A percentile compares a stretch with the other conserved stretches of the same genome.
These are phyloP conservation scores for Ischnus inquisitorius DNA, from an alignment of 2,888 invertebrate genomes.

Conservation along the genomic window DNA sequence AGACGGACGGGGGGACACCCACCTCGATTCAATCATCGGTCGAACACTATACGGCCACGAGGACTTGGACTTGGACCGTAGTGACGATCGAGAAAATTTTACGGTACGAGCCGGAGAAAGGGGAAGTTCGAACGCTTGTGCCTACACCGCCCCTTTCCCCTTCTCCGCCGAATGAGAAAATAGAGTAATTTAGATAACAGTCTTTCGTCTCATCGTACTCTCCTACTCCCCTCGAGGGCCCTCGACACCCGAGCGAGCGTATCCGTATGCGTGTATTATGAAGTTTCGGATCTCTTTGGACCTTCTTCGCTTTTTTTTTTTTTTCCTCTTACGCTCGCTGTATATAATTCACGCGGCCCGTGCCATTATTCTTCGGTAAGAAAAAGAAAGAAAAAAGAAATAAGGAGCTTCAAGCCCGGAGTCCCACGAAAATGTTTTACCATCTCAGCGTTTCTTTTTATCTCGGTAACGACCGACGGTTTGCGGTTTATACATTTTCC, in stretches of 20 bases:
- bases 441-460: neutral
- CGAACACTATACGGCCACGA: constrained; percentile 62
- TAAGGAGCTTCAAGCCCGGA: neutral
- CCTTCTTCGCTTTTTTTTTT: neutral
- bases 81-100: constrained; percentile 62
- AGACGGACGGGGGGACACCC: constrained; percentile 75
- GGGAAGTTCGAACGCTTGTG: neutral
- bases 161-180: constrained; percentile 71
- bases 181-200: constrained; percentile 80
- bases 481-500: neutral
- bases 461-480: neutral
- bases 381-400: neutral
- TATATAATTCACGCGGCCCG: neutral
- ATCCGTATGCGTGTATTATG: neutral
- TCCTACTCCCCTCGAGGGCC: constrained; percentile 9
- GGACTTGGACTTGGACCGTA: constrained; percentile 33
- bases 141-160: neutral
- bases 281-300: constrained; percentile 1
- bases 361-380: neutral
- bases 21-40: constrained; percentile 76
- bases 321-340: neutral
- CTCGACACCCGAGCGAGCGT: neutral
- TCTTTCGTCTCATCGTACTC: constrained; percentile 32
- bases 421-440: neutral
- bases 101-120: constrained; percentile 47